Evolutionary conservation across 2,888 invertebrate genomes (phyloP).

Genomic region (Tetragonula carbonaria): DNA sequence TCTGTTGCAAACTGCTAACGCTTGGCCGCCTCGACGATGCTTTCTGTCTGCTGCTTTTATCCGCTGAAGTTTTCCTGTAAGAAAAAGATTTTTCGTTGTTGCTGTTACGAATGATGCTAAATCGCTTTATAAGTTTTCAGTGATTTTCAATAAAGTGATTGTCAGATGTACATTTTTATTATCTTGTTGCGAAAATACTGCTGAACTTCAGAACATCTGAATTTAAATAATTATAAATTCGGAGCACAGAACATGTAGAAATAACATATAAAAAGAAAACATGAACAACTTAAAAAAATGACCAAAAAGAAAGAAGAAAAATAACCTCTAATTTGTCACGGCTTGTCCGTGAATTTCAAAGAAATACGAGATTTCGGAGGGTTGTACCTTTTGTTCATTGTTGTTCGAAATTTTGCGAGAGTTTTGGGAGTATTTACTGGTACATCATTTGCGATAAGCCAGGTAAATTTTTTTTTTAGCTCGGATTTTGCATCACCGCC

Average conservation of each 20-base stretch:
- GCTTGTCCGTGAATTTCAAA: not conserved
- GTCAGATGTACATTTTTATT: no score
- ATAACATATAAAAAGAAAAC: no score
- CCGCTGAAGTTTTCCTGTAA: constrained; percentile 58
- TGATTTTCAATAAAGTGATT: no score
- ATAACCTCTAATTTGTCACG: constrained; percentile 6
- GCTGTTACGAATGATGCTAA: no score
- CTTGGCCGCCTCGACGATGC: constrained; percentile 45
- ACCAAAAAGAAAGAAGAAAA: not conserved
- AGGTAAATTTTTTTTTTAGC: constrained; percentile 50
- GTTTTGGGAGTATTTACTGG: constrained; percentile 21
- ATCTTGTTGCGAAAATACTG: no score
- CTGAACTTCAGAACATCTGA: no score
- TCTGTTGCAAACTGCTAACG: constrained; percentile 42
- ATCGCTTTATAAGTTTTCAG: no score
- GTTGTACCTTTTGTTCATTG: constrained; percentile 60
- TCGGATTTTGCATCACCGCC: constrained; percentile 59
- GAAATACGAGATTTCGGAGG: not conserved
- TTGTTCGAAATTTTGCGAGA: constrained; percentile 46
- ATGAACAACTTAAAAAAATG: not conserved
- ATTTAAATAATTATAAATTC: no score
- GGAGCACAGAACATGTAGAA: no score
- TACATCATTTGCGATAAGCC: constrained; percentile 33
- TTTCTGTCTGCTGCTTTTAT: constrained; percentile 42
- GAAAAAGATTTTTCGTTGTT: not conserved